Percentiles rank a stretch among this genome's conserved stretches.
Evolutionary conservation across 1,140 invertebrate genomes (phyloP).

Genomic region (Eriosoma lanigerum): DNA sequence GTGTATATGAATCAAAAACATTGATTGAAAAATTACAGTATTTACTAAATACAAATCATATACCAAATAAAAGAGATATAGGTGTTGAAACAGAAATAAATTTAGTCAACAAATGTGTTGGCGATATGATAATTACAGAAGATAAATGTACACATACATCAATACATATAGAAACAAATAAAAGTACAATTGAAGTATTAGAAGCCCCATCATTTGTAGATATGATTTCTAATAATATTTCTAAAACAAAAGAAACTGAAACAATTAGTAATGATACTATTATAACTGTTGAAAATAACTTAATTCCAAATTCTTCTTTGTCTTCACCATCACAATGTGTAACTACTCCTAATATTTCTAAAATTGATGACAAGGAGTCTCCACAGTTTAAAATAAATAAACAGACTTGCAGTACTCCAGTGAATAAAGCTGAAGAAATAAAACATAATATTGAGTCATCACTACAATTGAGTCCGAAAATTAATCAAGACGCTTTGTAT

Average conservation of each 20-base stretch:
- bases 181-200: not conserved
- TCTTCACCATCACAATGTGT: not conserved
- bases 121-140: not conserved
- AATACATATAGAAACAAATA: not conserved
- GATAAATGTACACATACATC: not conserved
- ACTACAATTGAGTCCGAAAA: not conserved
- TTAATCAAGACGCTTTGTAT: not conserved
- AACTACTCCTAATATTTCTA: not conserved
- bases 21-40: conserved; percentile 28
- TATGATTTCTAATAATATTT: not conserved
- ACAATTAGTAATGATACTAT: not conserved
- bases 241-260: conserved; percentile 11
- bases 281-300: not conserved
- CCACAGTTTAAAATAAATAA: not conserved
- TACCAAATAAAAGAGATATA: not conserved
- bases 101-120: conserved; percentile 19
- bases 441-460: not conserved
- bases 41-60: conserved; percentile 10
- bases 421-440: not conserved
- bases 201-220: conserved; percentile 15
- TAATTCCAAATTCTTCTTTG: not conserved
- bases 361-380: not conserved
- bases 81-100: conserved; percentile 19
- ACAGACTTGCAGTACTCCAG: conserved; percentile 9
- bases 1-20: conserved; percentile 38